These are phyloP conservation scores for Okamejei kenojei DNA, from an alignment of 2,797 vertebrate species.

Conservation along the genomic window DNA sequence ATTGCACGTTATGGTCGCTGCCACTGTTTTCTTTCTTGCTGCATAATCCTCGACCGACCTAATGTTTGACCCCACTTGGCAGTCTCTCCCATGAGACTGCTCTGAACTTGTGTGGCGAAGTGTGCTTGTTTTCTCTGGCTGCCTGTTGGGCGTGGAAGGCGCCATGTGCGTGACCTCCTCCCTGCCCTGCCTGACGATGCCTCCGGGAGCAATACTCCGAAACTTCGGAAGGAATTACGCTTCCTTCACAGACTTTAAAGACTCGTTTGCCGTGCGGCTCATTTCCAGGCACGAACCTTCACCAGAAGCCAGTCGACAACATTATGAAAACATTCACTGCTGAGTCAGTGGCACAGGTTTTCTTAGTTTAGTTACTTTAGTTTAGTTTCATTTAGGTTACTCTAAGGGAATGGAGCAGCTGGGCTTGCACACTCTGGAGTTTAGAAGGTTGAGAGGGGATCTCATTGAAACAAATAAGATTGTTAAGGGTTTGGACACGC, in stretches of 20 bases:
- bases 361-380: too few relatives aligned
- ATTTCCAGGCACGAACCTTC: neutral
- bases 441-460: too few relatives aligned
- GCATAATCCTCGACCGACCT: neutral
- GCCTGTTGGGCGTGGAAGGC: neutral
- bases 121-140: slow-evolving; percentile 32
- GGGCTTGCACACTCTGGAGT: too few relatives aligned
- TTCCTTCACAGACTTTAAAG: neutral
- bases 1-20: neutral
- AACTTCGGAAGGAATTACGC: neutral
- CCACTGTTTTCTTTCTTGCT: neutral
- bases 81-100: neutral
- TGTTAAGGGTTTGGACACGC: too few relatives aligned
- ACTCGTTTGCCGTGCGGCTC: too few relatives aligned
- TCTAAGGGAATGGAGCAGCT: too few relatives aligned
- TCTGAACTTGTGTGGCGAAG: neutral
- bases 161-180: neutral
- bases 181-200: slow-evolving; percentile 3
- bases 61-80: slow-evolving; percentile 3
- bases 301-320: neutral
- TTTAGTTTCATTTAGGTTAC: too few relatives aligned
- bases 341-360: neutral
- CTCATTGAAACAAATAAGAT: too few relatives aligned
- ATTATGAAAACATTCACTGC: neutral
- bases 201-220: slow-evolving; percentile 1